These are phyloP conservation scores for Cynopterus sphinx DNA, from an alignment of 2,797 vertebrate species.

Conservation along the genomic window DNA sequence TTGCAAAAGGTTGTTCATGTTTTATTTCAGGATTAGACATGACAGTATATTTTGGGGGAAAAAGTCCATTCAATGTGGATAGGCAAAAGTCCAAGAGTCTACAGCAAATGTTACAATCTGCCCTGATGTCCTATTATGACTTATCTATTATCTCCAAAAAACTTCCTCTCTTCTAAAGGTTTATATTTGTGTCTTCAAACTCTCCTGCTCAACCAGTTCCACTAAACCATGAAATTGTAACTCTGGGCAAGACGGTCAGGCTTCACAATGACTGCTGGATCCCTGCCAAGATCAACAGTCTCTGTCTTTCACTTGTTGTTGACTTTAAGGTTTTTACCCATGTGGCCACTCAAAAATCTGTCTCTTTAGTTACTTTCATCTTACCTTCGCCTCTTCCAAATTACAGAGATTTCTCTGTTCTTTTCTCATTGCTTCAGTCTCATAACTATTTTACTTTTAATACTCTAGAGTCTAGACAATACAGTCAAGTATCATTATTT, in stretches of 20 bases:
- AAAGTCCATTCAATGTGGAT: neutral
- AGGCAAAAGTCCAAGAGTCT: constrained; percentile 29
- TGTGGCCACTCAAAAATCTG: neutral
- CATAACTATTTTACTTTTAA: neutral
- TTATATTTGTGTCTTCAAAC: constrained; percentile 7
- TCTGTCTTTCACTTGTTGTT: neutral
- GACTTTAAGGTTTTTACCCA: neutral
- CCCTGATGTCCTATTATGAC: constrained; percentile 2
- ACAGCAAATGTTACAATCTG: constrained; percentile 48
- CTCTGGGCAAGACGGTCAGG: neutral
- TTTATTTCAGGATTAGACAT: constrained; percentile 7
- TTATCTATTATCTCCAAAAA: neutral
- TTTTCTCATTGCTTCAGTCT: neutral
- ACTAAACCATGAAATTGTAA: neutral
- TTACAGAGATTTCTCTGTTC: neutral
- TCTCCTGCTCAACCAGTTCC: neutral
- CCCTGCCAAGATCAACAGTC: neutral
- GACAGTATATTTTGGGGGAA: neutral
- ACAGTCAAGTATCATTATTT: neutral
- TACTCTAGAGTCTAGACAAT: neutral
- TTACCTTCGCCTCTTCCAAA: neutral
- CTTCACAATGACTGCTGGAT: neutral
- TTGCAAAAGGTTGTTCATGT: neutral
- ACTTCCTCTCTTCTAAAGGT: constrained; percentile 1
- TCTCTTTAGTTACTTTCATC: neutral